phyloP scores from a whole-genome alignment of 2,797 vertebrate genomes.

The Babyrousa celebensis region DNA sequence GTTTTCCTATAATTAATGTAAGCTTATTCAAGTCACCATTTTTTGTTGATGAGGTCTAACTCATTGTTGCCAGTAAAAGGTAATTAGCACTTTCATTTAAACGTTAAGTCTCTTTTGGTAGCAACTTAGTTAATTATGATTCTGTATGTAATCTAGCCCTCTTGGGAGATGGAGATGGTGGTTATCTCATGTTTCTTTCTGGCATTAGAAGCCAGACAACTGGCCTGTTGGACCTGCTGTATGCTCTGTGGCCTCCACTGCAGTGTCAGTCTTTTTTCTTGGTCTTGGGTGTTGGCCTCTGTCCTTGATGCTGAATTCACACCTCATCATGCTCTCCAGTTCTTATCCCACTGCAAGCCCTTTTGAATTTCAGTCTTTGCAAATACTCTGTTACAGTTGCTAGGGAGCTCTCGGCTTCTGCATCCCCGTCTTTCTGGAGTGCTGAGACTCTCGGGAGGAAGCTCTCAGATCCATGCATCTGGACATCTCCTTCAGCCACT shows the following conservation, averaged over 20 bases:
- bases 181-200: neutral
- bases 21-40: neutral
- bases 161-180: neutral
- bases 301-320: neutral
- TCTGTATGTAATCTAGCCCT: neutral
- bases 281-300: neutral
- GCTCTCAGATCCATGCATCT: neutral
- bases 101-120: conserved; percentile 44
- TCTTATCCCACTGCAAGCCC: neutral
- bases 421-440: neutral
- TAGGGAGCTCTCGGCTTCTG: neutral
- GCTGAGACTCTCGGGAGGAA: neutral
- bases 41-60: neutral
- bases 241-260: neutral
- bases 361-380: neutral
- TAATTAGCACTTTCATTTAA: conserved; percentile 65
- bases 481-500: neutral
- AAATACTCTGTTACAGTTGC: neutral
- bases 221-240: neutral
- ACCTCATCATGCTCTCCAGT: neutral
- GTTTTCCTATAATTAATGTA: conserved; percentile 49
- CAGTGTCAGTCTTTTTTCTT: neutral
- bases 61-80: conserved; percentile 41
- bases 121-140: conserved; percentile 41
- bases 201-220: neutral